phyloP scores from a whole-genome alignment of 2,888 invertebrate genomes.

The Eilema griseolum region DNA sequence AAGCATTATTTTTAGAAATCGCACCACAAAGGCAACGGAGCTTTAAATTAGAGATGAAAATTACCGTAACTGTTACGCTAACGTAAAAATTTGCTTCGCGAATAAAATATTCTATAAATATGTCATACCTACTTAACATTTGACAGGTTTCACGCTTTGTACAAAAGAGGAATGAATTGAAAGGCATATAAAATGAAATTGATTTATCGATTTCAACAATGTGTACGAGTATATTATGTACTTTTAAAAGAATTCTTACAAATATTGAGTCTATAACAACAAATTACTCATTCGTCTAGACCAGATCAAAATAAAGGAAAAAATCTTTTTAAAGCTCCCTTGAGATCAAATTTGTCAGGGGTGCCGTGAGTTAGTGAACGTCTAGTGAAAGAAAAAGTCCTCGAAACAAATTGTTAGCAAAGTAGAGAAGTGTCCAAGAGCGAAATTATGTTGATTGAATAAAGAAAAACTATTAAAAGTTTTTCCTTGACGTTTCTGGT shows the following conservation, averaged over 20 bases:
- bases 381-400: constrained; percentile 72
- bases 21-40: constrained; percentile 58
- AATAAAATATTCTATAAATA: constrained; percentile 33
- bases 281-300: constrained; percentile 71
- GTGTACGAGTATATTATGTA: too few relatives aligned
- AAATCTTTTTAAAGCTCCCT: constrained; percentile 75
- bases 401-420: constrained; percentile 85
- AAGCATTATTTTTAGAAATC: constrained; percentile 65
- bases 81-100: constrained; percentile 47
- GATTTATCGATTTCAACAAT: not conserved
- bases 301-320: constrained; percentile 61
- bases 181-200: not conserved
- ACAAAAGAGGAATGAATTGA: not conserved
- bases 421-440: constrained; percentile 82
- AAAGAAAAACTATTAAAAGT: constrained; percentile 86
- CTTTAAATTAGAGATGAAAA: constrained; percentile 72
- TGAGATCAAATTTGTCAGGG: constrained; percentile 78
- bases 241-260: not conserved
- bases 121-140: constrained; percentile 21
- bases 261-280: not conserved
- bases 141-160: constrained; percentile 28
- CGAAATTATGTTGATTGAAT: constrained; percentile 86
- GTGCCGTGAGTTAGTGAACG: constrained; percentile 68
- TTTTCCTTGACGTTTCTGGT: constrained; percentile 74
- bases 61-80: constrained; percentile 69